phyloP scores from a whole-genome alignment of 2,113 vertebrate genomes.

The Accipiter virgatus region DNA sequence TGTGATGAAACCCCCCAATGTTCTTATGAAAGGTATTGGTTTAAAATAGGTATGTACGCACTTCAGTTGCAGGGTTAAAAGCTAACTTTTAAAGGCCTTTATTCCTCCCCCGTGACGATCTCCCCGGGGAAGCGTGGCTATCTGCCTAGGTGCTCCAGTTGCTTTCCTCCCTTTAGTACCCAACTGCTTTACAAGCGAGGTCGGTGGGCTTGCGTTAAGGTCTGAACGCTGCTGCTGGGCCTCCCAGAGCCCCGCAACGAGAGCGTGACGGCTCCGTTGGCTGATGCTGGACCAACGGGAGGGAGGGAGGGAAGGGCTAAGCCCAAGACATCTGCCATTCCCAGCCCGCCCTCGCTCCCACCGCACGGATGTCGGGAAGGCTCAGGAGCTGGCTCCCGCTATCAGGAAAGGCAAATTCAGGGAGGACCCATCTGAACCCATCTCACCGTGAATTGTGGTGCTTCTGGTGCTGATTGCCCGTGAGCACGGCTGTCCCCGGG shows the following conservation, averaged over 20 bases:
- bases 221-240: not conserved
- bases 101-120: not conserved
- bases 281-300: not conserved
- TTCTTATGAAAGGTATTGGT: not conserved
- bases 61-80: not conserved
- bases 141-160: not conserved
- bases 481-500: not conserved
- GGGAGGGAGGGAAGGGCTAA: not conserved
- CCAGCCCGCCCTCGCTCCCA: not conserved
- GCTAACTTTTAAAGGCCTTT: not conserved
- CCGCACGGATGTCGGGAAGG: accelerated
- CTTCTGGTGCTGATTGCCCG: not conserved
- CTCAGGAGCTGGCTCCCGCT: not conserved
- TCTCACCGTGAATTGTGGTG: accelerated
- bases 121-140: not conserved
- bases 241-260: accelerated
- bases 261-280: accelerated
- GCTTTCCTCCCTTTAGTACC: not conserved
- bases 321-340: accelerated
- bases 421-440: not conserved
- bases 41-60: not conserved
- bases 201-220: not conserved
- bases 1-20: not conserved
- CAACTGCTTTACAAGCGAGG: not conserved
- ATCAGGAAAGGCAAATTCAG: not conserved